phyloP scores from a whole-genome alignment of 2,888 invertebrate genomes.

The Octodonta nipae region DNA sequence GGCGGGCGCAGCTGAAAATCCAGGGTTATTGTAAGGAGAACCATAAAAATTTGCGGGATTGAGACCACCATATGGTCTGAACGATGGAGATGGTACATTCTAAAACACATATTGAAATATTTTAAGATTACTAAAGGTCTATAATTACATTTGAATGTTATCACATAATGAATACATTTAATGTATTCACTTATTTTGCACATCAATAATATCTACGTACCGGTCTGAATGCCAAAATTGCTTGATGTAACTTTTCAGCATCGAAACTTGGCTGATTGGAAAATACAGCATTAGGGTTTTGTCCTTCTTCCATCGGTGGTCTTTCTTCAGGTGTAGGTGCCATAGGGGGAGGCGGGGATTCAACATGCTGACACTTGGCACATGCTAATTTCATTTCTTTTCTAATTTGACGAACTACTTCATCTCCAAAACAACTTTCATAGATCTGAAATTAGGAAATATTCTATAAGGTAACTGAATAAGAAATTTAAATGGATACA shows the following conservation, averaged over 20 bases:
- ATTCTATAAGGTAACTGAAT: no score
- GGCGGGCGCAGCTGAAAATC: slow-evolving; percentile 11
- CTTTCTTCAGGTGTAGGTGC: slow-evolving; percentile 12
- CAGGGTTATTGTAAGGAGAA: slow-evolving; percentile 19
- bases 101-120: slow-evolving; percentile 18
- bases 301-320: slow-evolving; percentile 7
- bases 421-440: slow-evolving; percentile 56
- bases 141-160: no score
- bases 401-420: slow-evolving; percentile 52
- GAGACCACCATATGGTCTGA: slow-evolving; percentile 36
- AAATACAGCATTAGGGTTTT: slow-evolving; percentile 7
- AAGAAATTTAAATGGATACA: no score
- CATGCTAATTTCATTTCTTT: slow-evolving; percentile 55
- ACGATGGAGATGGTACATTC: slow-evolving; percentile 33
- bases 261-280: slow-evolving; percentile 29
- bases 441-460: slow-evolving; percentile 41
- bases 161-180: no score
- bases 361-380: slow-evolving; percentile 47
- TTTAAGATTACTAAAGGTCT: no score
- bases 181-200: no score
- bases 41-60: slow-evolving; percentile 23
- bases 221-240: slow-evolving; percentile 45
- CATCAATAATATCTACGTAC: slow-evolving; percentile 19
- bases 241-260: slow-evolving; percentile 40
- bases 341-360: slow-evolving; percentile 28